Percentiles rank a stretch among this genome's conserved stretches.
These are phyloP conservation scores for Brienomyrus brachyistius DNA, from an alignment of 2,113 vertebrate genomes.

Conservation along the genomic window DNA sequence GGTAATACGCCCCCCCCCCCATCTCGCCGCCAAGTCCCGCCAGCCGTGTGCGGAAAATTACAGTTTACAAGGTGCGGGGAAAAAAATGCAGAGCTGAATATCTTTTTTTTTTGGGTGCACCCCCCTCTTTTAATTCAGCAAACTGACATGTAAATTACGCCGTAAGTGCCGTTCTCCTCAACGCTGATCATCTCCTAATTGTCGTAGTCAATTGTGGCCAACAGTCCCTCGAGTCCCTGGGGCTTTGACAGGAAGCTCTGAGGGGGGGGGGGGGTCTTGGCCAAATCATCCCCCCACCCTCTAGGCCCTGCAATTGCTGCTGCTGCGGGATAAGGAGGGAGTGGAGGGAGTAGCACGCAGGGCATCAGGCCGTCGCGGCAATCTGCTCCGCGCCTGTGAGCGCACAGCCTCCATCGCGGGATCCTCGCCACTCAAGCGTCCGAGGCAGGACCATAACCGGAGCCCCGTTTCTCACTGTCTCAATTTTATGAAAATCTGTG, in stretches of 20 bases:
- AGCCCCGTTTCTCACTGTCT: background rate
- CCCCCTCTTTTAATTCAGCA: conserved; percentile 71
- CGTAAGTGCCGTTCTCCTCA: conserved; percentile 91
- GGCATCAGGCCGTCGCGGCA: conserved; percentile 65
- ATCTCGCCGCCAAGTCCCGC: conserved; percentile 87
- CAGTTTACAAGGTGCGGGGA: conserved; percentile 90
- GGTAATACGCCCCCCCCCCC: conserved; percentile 90
- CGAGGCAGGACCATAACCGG: background rate
- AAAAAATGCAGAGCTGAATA: conserved; percentile 78
- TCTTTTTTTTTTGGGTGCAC: conserved; percentile 66
- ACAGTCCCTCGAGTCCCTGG: conserved; percentile 94
- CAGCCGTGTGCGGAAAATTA: conserved; percentile 93
- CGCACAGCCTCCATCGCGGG: background rate
- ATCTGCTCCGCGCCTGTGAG: background rate
- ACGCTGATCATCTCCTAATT: conserved; percentile 97
- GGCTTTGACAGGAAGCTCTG: conserved; percentile 89
- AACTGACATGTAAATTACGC: conserved; percentile 98
- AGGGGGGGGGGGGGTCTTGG: conserved; percentile 72
- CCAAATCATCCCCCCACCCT: conserved; percentile 71
- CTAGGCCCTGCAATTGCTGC: conserved; percentile 74
- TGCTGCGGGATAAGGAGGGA: conserved; percentile 65
- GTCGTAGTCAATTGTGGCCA: conserved; percentile 98
- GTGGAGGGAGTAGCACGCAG: conserved; percentile 52
- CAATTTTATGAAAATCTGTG: too few species aligned
- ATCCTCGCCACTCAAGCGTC: conserved; percentile 12